These are phyloP conservation scores for Sebastes wilsoni DNA, from an alignment of 2,797 vertebrate genomes.

Conservation along the genomic window DNA sequence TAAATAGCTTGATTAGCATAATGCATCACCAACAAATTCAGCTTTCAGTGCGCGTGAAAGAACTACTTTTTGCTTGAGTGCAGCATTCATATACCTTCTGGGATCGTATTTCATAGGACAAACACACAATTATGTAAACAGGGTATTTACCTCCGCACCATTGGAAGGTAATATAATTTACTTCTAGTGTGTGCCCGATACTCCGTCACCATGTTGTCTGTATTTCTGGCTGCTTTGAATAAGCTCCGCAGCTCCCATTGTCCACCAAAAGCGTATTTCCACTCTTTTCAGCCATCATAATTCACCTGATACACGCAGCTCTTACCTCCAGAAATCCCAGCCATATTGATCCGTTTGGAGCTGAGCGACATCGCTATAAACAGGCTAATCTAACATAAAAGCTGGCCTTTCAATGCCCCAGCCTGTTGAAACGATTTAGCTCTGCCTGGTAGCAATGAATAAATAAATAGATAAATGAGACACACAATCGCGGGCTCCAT, in stretches of 20 bases:
- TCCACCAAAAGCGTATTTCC: conserved; percentile 55
- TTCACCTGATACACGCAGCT: conserved; percentile 53
- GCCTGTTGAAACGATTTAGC: conserved; percentile 72
- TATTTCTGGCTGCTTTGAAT: conserved; percentile 49
- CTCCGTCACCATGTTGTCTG: conserved; percentile 24
- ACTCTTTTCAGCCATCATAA: conserved; percentile 64
- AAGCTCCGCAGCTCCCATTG: conserved; percentile 36
- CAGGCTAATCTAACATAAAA: conserved; percentile 78
- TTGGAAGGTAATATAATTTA: conserved; percentile 52
- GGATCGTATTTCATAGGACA: conserved; percentile 61
- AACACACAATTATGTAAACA: conserved; percentile 71
- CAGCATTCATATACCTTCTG: conserved; percentile 45
- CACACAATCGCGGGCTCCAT: conserved; percentile 50
- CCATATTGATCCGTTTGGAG: conserved; percentile 71
- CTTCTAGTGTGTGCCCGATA: conserved; percentile 17
- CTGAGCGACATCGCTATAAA: conserved; percentile 66
- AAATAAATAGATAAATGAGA: conserved; percentile 78
- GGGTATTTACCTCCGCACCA: conserved; percentile 62
- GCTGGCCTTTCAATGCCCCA: conserved; percentile 53
- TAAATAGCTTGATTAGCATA: conserved; percentile 79
- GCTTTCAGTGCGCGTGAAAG: conserved; percentile 45
- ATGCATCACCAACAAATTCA: conserved; percentile 73
- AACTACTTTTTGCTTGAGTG: conserved; percentile 44
- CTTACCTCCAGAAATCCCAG: conserved; percentile 64
- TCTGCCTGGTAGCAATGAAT: conserved; percentile 75